These are phyloP conservation scores for Gortyna flavago DNA, from an alignment of 2,888 invertebrate species.

Conservation along the genomic window DNA sequence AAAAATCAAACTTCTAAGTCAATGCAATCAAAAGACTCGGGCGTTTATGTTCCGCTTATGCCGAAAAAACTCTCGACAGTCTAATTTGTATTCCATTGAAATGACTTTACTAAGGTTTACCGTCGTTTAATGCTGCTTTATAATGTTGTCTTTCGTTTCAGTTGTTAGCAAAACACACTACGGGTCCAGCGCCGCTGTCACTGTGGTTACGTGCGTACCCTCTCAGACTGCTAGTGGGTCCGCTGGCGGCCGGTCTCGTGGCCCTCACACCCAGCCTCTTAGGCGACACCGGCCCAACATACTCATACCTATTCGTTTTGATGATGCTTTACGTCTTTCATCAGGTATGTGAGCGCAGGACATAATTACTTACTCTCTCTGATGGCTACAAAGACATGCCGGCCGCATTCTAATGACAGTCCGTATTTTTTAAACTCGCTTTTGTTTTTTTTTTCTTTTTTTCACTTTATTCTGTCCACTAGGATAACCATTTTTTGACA, in stretches of 20 bases:
- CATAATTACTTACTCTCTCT: not conserved
- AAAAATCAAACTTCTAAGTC: too few species aligned
- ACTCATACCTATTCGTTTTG: slow-evolving; percentile 94
- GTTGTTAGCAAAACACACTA: slow-evolving; percentile 92
- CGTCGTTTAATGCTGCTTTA: not conserved
- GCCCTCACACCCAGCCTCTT: slow-evolving; percentile 95
- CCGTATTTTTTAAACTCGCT: not conserved
- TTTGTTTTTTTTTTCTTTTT: too few species aligned
- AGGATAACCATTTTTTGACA: too few species aligned
- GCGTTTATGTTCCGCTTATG: too few species aligned
- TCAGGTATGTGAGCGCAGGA: slow-evolving; percentile 90
- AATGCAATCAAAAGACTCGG: too few species aligned
- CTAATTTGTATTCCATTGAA: not conserved
- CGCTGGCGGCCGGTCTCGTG: slow-evolving; percentile 95
- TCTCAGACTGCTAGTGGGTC: slow-evolving; percentile 95
- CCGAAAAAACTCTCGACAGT: not conserved
- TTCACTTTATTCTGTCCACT: too few species aligned
- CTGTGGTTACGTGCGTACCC: slow-evolving; percentile 97
- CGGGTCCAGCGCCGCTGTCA: slow-evolving; percentile 96
- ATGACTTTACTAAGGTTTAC: not conserved
- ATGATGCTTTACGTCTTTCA: slow-evolving; percentile 96
- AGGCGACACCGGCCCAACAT: slow-evolving; percentile 86
- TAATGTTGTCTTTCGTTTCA: slow-evolving; percentile 58
- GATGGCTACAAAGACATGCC: not conserved
- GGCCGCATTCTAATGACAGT: not conserved